A percentile compares a stretch with the other conserved stretches of the same genome.
Conservation (phyloP, 2,113 vertebrate genomes). For the Tragelaphus buxtoni region DNA sequence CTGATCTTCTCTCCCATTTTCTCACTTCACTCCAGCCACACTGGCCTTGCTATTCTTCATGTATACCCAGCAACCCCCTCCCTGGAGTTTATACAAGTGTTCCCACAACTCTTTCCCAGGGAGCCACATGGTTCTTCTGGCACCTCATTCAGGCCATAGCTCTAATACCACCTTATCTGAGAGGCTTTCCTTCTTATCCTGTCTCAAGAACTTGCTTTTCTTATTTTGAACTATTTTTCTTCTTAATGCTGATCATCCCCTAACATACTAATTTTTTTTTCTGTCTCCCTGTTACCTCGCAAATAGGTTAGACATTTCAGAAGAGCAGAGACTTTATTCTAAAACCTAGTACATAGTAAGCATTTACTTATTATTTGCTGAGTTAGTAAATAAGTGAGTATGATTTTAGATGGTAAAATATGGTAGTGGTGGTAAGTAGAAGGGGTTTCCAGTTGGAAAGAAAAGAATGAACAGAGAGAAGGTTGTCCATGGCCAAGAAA, state of each 20-base stretch:
- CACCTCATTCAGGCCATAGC: not conserved
- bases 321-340: not conserved
- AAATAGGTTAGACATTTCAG: not conserved
- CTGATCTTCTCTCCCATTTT: not conserved
- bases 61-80: not conserved
- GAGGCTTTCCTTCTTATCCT: not conserved
- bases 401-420: not conserved
- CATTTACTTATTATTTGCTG: not conserved
- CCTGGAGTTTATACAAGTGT: not conserved
- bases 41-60: not conserved
- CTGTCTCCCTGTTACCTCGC: not conserved
- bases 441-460: not conserved
- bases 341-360: not conserved
- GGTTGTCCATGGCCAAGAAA: not conserved
- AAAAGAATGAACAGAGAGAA: not conserved
- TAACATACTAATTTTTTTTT: not conserved
- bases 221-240: not conserved
- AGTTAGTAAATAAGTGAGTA: not conserved
- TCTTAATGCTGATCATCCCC: not conserved
- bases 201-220: not conserved
- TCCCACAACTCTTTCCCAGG: not conserved
- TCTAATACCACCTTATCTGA: not conserved
- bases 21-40: not conserved
- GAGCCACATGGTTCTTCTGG: not conserved
- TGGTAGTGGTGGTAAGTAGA: not conserved